A percentile compares a stretch with the other conserved stretches of the same genome.
Conservation (phyloP, 2,888 invertebrate species). For the Heliconius aoede region DNA sequence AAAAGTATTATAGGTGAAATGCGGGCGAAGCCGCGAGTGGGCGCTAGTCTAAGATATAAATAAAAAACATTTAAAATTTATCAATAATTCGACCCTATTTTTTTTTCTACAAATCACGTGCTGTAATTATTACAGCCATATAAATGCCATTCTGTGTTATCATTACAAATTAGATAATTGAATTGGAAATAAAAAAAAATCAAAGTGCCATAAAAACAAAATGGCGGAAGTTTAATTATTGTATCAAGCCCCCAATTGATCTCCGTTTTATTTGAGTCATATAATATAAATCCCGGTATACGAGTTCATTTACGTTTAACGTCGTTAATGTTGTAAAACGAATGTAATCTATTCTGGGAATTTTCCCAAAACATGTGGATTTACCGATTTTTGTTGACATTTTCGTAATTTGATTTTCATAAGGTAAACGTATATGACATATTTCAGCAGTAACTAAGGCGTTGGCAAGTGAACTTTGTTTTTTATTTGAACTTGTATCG, state of each 20-base stretch:
- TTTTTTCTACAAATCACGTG: too few species aligned
- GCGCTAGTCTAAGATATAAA: too few species aligned
- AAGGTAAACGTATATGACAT: too few species aligned
- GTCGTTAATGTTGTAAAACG: conserved; percentile 23
- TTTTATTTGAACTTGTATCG: too few species aligned
- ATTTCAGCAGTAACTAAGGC: too few species aligned
- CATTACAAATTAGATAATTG: neutral
- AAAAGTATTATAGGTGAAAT: too few species aligned
- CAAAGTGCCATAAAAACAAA: conserved; percentile 4
- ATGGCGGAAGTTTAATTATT: conserved; percentile 23
- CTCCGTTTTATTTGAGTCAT: conserved; percentile 18
- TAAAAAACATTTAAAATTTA: neutral
- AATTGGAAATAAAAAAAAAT: conserved; percentile 13
- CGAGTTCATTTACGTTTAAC: conserved; percentile 22
- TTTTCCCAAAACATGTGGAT: neutral
- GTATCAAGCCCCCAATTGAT: neutral
- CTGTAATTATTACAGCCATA: neutral
- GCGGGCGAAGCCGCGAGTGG: too few species aligned
- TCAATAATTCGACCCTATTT: neutral
- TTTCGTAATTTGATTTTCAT: too few species aligned
- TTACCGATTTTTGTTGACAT: too few species aligned
- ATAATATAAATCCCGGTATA: conserved; percentile 24
- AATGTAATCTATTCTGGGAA: conserved; percentile 2
- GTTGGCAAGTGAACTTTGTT: too few species aligned
- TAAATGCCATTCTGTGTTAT: too few species aligned